A percentile compares a stretch with the other conserved stretches of the same genome.
These are phyloP conservation scores for Lophius americanus DNA, from an alignment of 2,797 vertebrate species.

Conservation along the genomic window DNA sequence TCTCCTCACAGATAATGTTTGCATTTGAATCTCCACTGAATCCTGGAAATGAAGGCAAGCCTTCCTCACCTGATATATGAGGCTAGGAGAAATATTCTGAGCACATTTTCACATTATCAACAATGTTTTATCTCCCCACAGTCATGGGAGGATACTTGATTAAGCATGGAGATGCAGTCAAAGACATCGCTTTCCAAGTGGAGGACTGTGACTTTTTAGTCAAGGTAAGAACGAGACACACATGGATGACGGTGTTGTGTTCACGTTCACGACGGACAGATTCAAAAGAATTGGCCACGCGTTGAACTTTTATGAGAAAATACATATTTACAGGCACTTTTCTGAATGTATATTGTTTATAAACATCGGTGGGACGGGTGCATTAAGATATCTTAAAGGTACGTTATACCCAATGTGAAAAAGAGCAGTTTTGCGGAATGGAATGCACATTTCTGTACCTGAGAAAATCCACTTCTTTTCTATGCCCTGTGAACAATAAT, in stretches of 20 bases:
- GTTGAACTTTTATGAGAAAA: not conserved
- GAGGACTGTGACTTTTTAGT: constrained; percentile 86
- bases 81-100: not conserved
- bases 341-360: not conserved
- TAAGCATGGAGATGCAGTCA: constrained; percentile 85
- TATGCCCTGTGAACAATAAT: no score
- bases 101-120: not conserved
- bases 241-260: no score
- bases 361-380: not conserved
- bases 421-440: no score
- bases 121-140: constrained; percentile 46
- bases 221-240: constrained; percentile 74
- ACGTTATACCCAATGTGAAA: no score
- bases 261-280: not conserved
- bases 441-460: no score
- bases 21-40: constrained; percentile 82
- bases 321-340: not conserved
- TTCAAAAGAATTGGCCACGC: not conserved
- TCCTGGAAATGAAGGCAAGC: constrained; percentile 83
- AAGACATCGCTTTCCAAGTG: constrained; percentile 86
- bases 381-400: no score
- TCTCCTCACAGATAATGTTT: constrained; percentile 79
- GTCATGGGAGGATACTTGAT: constrained; percentile 81
- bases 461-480: no score
- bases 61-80: not conserved